phyloP scores from a whole-genome alignment of 2,113 vertebrate genomes.

The Gnathonemus echidnorhynchus region DNA sequence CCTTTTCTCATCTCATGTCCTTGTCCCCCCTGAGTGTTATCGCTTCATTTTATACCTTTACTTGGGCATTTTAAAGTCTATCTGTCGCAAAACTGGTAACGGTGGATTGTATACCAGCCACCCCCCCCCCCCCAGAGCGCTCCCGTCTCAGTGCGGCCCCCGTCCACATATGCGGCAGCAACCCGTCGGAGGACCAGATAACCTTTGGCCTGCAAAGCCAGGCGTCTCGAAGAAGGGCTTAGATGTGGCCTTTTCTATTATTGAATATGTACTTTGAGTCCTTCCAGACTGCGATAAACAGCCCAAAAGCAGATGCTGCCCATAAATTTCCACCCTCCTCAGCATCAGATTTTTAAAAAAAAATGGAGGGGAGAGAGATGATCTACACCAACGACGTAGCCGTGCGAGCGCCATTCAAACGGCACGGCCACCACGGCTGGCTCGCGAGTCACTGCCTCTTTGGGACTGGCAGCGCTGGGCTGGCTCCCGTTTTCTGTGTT shows the following conservation, averaged over 20 bases:
- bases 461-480: not conserved
- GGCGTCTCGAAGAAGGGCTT: not conserved
- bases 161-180: not conserved
- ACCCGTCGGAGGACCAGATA: not conserved
- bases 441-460: not conserved
- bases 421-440: not conserved
- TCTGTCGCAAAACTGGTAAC: not conserved
- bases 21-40: not conserved
- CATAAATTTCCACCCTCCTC: not conserved
- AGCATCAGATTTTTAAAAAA: not conserved
- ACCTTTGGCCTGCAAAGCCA: conserved; percentile 3
- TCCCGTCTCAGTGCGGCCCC: too few relatives aligned
- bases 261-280: not conserved
- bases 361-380: not conserved
- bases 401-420: not conserved
- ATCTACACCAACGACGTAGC: not conserved
- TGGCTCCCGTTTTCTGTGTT: not conserved
- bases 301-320: not conserved
- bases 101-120: not conserved
- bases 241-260: conserved; percentile 4
- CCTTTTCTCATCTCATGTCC: too few relatives aligned
- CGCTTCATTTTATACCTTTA: not conserved
- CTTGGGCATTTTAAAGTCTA: not conserved
- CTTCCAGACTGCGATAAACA: not conserved
- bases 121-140: not conserved